phyloP scores from a whole-genome alignment of 2,113 vertebrate genomes.

The Odocoileus virginianus region DNA sequence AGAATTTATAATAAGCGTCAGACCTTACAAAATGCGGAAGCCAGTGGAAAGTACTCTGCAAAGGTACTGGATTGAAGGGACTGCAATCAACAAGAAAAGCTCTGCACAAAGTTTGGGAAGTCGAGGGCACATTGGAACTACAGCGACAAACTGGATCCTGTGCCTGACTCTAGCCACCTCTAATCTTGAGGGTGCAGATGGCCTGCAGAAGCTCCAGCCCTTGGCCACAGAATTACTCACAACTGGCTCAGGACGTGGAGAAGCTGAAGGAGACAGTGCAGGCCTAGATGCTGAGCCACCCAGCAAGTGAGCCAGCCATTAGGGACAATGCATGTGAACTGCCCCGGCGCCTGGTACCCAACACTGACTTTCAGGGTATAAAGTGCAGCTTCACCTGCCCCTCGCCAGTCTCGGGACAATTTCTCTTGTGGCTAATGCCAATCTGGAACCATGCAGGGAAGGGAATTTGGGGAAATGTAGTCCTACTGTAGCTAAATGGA shows the following conservation, averaged over 20 bases:
- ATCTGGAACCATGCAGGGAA: background rate
- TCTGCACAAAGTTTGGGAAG: background rate
- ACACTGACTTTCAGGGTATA: background rate
- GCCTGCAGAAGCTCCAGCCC: background rate
- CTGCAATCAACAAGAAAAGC: background rate
- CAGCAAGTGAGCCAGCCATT: background rate
- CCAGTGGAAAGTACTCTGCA: background rate
- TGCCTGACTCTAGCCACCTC: background rate
- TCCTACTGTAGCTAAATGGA: background rate
- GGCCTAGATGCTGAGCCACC: background rate
- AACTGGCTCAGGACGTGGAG: background rate
- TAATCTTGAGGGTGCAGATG: background rate
- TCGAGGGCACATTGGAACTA: background rate
- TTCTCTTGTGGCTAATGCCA: background rate
- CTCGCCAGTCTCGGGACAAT: rapidly evolving
- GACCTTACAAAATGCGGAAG: background rate
- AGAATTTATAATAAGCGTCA: background rate
- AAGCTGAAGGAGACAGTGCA: background rate
- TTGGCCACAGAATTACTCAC: background rate
- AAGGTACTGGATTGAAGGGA: background rate
- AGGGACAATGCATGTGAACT: background rate
- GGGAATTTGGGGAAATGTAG: background rate
- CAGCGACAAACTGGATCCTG: background rate
- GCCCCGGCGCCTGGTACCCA: background rate
- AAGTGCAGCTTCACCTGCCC: background rate